phyloP scores from a whole-genome alignment of 1,140 invertebrate genomes.

The Coptotermes formosanus region DNA sequence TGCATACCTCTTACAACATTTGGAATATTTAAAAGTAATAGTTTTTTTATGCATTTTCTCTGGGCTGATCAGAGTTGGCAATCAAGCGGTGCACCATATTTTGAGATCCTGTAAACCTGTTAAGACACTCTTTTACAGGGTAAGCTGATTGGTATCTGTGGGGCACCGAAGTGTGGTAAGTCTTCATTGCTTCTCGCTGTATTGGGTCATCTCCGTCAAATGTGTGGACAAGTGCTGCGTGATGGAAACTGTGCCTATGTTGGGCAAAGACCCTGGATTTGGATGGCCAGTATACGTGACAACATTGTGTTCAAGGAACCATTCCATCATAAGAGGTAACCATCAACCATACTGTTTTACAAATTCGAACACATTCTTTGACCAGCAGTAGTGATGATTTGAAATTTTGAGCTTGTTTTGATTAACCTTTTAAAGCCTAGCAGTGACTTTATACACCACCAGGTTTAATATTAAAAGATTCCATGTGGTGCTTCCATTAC shows the following conservation, averaged over 20 bases:
- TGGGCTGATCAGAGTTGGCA: too few relatives aligned
- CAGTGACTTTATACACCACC: too few relatives aligned
- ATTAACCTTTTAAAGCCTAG: too few relatives aligned
- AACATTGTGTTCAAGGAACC: slow-evolving; percentile 60
- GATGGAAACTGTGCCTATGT: slow-evolving; percentile 58
- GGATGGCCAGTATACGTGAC: slow-evolving; percentile 61
- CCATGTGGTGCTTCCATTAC: too few relatives aligned
- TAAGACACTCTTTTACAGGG: slow-evolving; percentile 43
- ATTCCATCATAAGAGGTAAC: slow-evolving; percentile 47
- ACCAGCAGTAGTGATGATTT: background rate
- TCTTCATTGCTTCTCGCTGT: slow-evolving; percentile 59
- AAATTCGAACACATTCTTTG: background rate
- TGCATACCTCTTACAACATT: background rate
- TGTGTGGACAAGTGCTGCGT: slow-evolving; percentile 50
- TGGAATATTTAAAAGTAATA: too few relatives aligned
- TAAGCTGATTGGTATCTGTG: slow-evolving; percentile 61
- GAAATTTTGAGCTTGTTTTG: too few relatives aligned
- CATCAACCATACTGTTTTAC: too few relatives aligned
- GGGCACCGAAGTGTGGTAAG: slow-evolving; percentile 63
- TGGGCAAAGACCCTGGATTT: slow-evolving; percentile 60
- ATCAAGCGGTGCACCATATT: too few relatives aligned
- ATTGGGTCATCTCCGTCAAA: slow-evolving; percentile 53
- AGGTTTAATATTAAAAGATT: too few relatives aligned
- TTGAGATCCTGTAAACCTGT: background rate
- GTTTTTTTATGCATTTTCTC: too few relatives aligned